Conservation (phyloP, 2,888 invertebrate genomes). For the Ophioninae sp. region DNA sequence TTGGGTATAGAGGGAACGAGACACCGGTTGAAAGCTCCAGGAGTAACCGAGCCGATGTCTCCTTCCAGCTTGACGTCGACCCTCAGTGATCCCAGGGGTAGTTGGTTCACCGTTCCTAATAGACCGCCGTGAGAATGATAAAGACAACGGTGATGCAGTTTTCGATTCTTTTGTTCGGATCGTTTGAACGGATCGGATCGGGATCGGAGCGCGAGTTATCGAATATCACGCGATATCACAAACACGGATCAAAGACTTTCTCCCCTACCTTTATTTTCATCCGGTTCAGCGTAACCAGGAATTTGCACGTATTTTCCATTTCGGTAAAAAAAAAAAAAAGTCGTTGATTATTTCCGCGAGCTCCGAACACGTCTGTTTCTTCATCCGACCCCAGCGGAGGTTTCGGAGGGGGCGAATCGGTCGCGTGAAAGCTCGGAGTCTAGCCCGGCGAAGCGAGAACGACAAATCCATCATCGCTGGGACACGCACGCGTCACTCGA, state of each 20-base stretch:
- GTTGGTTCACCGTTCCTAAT: conserved; percentile 40
- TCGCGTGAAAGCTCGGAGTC: conserved; percentile 50
- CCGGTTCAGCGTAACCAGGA: no score
- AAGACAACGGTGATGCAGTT: conserved; percentile 8
- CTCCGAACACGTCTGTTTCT: background rate
- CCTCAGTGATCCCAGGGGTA: conserved; percentile 55
- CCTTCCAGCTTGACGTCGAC: conserved; percentile 7
- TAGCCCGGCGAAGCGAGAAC: conserved; percentile 56
- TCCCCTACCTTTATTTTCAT: no score
- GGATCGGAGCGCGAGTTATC: background rate
- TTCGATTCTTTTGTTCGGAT: conserved; percentile 10
- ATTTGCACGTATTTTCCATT: background rate
- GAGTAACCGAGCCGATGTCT: conserved; percentile 46
- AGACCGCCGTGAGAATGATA: conserved; percentile 10
- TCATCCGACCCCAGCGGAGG: conserved; percentile 46
- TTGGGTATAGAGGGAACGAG: conserved; percentile 10
- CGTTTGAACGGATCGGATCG: background rate
- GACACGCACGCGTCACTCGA: conserved; percentile 74
- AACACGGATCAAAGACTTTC: no score
- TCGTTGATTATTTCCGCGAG: no score
- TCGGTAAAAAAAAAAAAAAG: background rate
- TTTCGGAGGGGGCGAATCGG: conserved; percentile 41
- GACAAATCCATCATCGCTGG: conserved; percentile 71
- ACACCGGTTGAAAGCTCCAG: conserved; percentile 35
- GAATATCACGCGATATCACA: no score